A percentile compares a stretch with the other conserved stretches of the same genome.
Conservation (phyloP, 2,888 invertebrate species). For the Siphlonurus alternatus region DNA sequence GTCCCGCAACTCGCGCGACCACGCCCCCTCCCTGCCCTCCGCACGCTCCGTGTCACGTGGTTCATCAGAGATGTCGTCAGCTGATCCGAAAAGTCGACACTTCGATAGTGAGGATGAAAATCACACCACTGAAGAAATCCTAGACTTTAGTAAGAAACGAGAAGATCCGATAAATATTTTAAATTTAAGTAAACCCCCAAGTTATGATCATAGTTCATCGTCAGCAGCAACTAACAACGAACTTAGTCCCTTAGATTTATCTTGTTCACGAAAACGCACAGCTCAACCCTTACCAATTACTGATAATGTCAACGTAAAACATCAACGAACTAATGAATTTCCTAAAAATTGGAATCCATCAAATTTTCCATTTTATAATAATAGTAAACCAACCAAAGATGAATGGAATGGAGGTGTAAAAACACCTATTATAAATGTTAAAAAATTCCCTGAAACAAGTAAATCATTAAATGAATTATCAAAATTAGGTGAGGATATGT, state of each 20-base stretch:
- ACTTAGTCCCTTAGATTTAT: conserved; percentile 12
- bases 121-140: not conserved
- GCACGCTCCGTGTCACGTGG: conserved; percentile 28
- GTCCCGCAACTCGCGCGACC: conserved; percentile 57
- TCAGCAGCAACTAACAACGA: conserved; percentile 28
- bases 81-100: conserved; percentile 43
- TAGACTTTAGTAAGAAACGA: not conserved
- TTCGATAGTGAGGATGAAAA: conserved; percentile 12
- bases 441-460: conserved; percentile 1
- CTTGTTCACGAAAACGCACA: conserved; percentile 3
- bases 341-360: not conserved
- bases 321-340: not conserved
- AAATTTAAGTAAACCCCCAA: not conserved
- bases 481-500: conserved; percentile 61
- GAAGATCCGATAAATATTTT: conserved; percentile 37
- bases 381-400: conserved; percentile 37
- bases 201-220: not conserved
- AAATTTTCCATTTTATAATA: not conserved
- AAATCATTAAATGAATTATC: conserved; percentile 42
- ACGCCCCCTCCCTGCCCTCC: conserved; percentile 27
- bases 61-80: conserved; percentile 33
- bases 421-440: not conserved
- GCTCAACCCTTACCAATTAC: not conserved
- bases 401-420: conserved; percentile 30
- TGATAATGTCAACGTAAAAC: not conserved